Evolutionary conservation across 2,888 invertebrate species (phyloP).

Genomic region (Cheilosia impressa): DNA sequence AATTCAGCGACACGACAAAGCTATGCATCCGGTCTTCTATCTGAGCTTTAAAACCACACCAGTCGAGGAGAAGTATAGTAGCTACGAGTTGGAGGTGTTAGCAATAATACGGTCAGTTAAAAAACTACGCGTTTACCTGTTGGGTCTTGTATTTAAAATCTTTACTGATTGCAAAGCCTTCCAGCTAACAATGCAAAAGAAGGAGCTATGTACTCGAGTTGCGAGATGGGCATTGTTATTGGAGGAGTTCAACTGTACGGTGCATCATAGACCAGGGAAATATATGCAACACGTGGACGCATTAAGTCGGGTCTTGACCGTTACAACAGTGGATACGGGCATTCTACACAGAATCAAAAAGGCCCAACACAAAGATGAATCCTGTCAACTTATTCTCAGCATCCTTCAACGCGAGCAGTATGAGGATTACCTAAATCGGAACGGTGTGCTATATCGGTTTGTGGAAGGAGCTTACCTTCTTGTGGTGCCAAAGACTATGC

Average conservation of each 20-base stretch:
- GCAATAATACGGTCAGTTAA: slow-evolving; percentile 1
- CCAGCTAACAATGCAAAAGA: neutral
- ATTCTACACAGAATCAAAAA: slow-evolving; percentile 25
- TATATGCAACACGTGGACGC: slow-evolving; percentile 60
- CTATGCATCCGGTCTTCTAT: slow-evolving; percentile 77
- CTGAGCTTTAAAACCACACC: slow-evolving; percentile 76
- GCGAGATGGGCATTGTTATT: neutral
- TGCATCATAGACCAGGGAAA: slow-evolving; percentile 59
- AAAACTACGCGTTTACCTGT: slow-evolving; percentile 12
- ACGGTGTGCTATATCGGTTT: slow-evolving; percentile 3
- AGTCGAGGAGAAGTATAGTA: slow-evolving; percentile 77
- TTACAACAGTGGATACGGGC: slow-evolving; percentile 16
- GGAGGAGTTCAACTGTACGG: slow-evolving; percentile 36
- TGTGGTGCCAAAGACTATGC: slow-evolving; percentile 35
- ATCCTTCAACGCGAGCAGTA: slow-evolving; percentile 26
- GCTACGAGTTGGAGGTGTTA: slow-evolving; percentile 78
- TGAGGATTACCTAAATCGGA: slow-evolving; percentile 20
- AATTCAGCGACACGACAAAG: slow-evolving; percentile 70
- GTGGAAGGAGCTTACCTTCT: too few species aligned
- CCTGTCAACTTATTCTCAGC: slow-evolving; percentile 35
- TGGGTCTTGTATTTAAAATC: slow-evolving; percentile 1
- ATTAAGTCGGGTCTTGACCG: slow-evolving; percentile 1
- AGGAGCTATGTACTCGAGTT: neutral
- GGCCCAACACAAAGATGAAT: slow-evolving; percentile 43
- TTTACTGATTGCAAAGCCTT: slow-evolving; percentile 3